Evolutionary conservation across 2,113 vertebrate genomes (phyloP).

Genomic region (Eulemur macaco): DNA sequence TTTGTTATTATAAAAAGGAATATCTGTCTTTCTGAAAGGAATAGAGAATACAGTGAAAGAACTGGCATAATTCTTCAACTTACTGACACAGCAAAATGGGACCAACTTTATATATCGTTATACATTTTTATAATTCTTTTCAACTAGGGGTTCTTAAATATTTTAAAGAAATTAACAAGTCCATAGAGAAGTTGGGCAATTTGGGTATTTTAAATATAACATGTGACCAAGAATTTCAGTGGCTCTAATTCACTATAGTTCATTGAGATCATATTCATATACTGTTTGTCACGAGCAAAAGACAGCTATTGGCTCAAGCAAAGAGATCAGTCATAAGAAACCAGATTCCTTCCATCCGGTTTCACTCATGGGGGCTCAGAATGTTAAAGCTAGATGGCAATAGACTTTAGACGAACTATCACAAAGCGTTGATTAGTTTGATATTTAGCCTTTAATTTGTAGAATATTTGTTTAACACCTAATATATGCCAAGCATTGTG

Average conservation of each 20-base stretch:
- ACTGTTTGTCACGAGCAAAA: neutral
- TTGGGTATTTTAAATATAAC: constrained; percentile 35
- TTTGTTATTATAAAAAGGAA: constrained; percentile 5
- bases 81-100: neutral
- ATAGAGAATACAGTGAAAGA: neutral
- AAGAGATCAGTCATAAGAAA: neutral
- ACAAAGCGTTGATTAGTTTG: neutral
- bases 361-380: neutral
- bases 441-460: neutral
- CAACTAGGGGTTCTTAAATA: neutral
- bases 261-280: neutral
- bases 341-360: neutral
- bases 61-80: neutral
- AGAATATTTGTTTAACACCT: neutral
- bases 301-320: neutral
- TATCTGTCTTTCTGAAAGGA: constrained; percentile 20
- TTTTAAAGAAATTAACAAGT: constrained; percentile 42
- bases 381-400: neutral
- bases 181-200: neutral
- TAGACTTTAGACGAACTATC: neutral
- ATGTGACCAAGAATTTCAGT: neutral
- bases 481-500: neutral
- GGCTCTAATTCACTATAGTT: neutral
- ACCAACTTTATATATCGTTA: neutral
- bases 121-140: neutral